Evolutionary conservation across 2,888 invertebrate genomes (phyloP).

Genomic region (Metallyticus violacea): DNA sequence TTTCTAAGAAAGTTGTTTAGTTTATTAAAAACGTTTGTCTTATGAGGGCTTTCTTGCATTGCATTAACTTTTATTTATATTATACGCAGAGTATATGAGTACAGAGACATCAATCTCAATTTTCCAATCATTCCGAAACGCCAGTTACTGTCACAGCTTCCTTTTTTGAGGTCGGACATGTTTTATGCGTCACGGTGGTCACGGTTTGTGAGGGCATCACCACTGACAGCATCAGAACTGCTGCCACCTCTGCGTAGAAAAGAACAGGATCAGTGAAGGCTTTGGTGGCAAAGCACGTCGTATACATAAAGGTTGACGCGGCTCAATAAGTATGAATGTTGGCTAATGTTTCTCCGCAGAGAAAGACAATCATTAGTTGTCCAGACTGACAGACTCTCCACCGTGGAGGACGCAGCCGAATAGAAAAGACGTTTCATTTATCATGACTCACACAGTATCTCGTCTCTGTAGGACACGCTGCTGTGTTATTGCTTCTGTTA

Average conservation of each 20-base stretch:
- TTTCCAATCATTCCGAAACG: neutral
- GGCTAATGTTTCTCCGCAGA: neutral
- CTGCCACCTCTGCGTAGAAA: neutral
- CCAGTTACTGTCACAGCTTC: neutral
- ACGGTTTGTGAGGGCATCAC: neutral
- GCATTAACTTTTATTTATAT: too few species aligned
- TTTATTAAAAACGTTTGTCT: too few species aligned
- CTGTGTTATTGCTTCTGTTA: neutral
- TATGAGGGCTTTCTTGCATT: too few species aligned
- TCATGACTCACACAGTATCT: neutral
- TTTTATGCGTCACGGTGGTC: neutral
- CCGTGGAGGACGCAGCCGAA: neutral
- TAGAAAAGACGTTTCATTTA: neutral
- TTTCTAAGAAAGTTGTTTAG: too few species aligned
- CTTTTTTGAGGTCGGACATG: too few species aligned
- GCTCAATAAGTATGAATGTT: constrained; percentile 11
- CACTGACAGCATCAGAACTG: neutral
- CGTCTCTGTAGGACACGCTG: too few species aligned
- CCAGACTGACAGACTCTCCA: neutral
- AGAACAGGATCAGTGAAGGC: neutral
- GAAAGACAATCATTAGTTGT: neutral
- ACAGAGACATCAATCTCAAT: neutral
- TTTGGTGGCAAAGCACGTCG: too few species aligned
- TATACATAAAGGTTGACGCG: constrained; percentile 1
- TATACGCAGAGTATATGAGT: too few species aligned